These are phyloP conservation scores for Acanthurus lineatus DNA, from an alignment of 2,797 vertebrate species.

Conservation along the genomic window DNA sequence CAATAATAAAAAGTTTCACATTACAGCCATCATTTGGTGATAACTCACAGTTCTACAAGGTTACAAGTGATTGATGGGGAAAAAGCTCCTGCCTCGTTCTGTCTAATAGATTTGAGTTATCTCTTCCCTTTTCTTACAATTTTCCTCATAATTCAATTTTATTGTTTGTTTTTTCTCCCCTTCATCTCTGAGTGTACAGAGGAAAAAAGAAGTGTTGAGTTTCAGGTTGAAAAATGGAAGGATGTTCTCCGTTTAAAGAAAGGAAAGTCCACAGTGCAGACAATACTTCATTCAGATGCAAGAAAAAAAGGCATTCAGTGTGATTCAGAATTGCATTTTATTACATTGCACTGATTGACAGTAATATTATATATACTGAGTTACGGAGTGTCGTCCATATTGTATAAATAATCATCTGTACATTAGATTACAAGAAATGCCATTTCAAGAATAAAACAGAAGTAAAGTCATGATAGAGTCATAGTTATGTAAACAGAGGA, in stretches of 20 bases:
- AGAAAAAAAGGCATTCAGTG: constrained; percentile 36
- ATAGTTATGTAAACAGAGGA: constrained; percentile 5
- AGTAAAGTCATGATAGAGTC: background rate
- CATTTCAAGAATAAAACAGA: constrained; percentile 23
- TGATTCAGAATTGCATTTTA: constrained; percentile 55
- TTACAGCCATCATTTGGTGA: constrained; percentile 11
- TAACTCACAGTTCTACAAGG: background rate
- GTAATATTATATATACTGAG: constrained; percentile 16
- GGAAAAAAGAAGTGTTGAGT: too few species aligned
- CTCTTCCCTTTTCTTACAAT: too few species aligned
- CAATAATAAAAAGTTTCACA: constrained; percentile 1
- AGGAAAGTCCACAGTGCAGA: constrained; percentile 6
- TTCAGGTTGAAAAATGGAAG: too few species aligned
- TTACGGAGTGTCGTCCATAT: constrained; percentile 30
- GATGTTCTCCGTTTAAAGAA: background rate
- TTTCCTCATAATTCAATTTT: too few species aligned
- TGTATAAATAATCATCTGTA: constrained; percentile 27
- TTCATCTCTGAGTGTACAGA: too few species aligned
- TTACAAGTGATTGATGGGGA: too few species aligned
- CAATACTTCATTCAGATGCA: constrained; percentile 49
- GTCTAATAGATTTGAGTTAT: too few species aligned
- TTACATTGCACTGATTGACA: constrained; percentile 39
- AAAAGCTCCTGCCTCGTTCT: too few species aligned
- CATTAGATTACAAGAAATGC: constrained; percentile 44
- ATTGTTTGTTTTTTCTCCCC: too few species aligned